Conservation (phyloP, 2,113 vertebrate species). For the Polyodon spathula region DNA sequence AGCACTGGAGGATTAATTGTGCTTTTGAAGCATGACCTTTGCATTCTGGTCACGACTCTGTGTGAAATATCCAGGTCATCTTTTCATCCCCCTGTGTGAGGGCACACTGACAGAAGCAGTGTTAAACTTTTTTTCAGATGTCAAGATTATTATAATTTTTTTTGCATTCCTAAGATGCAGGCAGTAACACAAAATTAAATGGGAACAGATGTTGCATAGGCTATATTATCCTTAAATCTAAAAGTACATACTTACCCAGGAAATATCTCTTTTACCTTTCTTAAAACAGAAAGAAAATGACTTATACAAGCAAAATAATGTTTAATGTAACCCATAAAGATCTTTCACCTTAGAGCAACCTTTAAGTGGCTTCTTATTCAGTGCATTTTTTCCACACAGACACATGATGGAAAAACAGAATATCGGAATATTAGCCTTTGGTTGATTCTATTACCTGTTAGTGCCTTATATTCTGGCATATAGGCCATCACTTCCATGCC, state of each 20-base stretch:
- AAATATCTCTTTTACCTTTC: not conserved
- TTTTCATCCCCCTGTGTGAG: slow-evolving; percentile 3
- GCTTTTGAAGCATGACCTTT: slow-evolving; percentile 22
- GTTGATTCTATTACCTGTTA: slow-evolving; percentile 20
- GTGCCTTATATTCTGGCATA: too few species aligned
- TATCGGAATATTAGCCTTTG: slow-evolving; percentile 22
- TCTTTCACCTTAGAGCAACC: slow-evolving; percentile 20
- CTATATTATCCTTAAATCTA: slow-evolving; percentile 1
- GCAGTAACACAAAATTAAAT: not conserved
- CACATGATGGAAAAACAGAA: slow-evolving; percentile 13
- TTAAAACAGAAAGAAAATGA: not conserved
- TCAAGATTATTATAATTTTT: not conserved
- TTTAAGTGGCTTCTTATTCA: slow-evolving; percentile 21
- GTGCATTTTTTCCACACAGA: slow-evolving; percentile 8
- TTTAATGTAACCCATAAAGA: slow-evolving; percentile 7
- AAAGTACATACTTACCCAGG: slow-evolving; percentile 7
- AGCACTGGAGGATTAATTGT: slow-evolving; percentile 10
- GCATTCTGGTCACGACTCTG: slow-evolving; percentile 11
- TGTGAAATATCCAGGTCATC: slow-evolving; percentile 12
- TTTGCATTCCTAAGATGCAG: not conserved
- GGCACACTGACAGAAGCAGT: slow-evolving; percentile 13
- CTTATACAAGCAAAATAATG: slow-evolving; percentile 2
- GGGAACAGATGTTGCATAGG: slow-evolving; percentile 12
- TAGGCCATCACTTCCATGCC: too few species aligned
- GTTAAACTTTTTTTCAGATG: not conserved